Base-by-base conservation (phyloP, 2,888 invertebrate species). In the Proisotoma minuta region DNA sequence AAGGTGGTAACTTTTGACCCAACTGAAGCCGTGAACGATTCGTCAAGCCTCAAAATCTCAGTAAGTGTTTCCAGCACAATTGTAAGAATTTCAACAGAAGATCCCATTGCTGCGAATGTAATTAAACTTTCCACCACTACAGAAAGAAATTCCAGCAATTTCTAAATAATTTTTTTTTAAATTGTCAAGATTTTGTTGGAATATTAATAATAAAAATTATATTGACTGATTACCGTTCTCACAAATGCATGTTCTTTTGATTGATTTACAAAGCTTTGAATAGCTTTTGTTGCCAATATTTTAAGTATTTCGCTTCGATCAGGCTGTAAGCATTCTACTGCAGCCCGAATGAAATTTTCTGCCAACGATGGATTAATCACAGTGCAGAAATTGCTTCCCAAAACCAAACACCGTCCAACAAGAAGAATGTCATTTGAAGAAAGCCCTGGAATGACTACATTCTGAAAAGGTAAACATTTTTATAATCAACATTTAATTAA, bases 1-100 rank as follows among this genome's bases (percentile, higher is more conserved):
- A 87, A 75, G 0, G 87, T 85, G 28, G 84, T 83, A 20, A 87
- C 79, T 77, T 85, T 85, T 26, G 77, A 77, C 72, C 86, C 85
- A 15, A 82, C 79, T 8, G 82, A 79, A 15, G 83, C 84, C 1
- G 87, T 86, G 73, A 86, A 85, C 51, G 79, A 78, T 34, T 81
- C 79, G 76, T 87, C 86, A 57, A 86, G 79, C 82, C 84, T 75
- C 1, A 73, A 60, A 23, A 73, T 71, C n/a, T 63, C 58, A 39
- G 68, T 65, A 3, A 73, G 60, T 18, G 68, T 66, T 34, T 73
- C 73, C 39, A 73, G 39, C 12, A 70, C 68, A 3, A 66, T 49
- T 15, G 68, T 59, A 0, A 72, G 57, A 48, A 72, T 67, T 50
- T 70, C 69, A 4, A 72, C 71, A 10, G 69, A 66, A 20, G 64